Base-by-base conservation (phyloP, 2,113 vertebrate species). In the Pachycephala philippinensis region DNA sequence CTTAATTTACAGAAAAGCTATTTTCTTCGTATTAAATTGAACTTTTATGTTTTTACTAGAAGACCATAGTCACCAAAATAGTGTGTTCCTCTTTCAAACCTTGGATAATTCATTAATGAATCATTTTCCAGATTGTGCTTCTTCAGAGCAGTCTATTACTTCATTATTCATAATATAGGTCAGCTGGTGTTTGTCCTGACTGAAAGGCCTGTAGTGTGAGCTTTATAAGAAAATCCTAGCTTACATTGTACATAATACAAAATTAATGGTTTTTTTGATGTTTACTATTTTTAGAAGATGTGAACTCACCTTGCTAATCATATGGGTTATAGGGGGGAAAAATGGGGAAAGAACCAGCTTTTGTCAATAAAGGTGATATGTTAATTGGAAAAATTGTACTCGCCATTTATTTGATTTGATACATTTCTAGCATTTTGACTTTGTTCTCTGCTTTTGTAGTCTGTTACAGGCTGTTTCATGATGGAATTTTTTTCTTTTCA, bases 311-410 rank as follows among this genome's bases (percentile, higher is more conserved):
- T 92, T 42, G 6, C 24, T 87, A 33, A 13, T 52, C 44, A 18
- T 15, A 33, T 4, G 10, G 13, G 4, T 39, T 44, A 6, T 18
- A 9, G 6, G 21, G 17, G 2, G 5, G 8, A 1, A 24, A 56
- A 52, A 3, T 15, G 26, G 8, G 14, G 8, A 31, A 65, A 84
- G 11, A 59, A 54, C 6, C 8, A 69, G n/a, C 15, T 56, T 56
- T 92, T 45, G 45, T 66, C 17, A 53, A 7, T 31, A 11, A 56
- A 87, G 37, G 23, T 49, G 15, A 45, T 88, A 6, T 37, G 2
- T 70, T 93, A 85, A 56, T 53, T 63, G 35, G 30, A 69, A 69
- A 66, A 87, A 49, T 9, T 57, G 10, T 50, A 24, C 13, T 26
- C 50, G 56, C 5, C n/a, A 10, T 12, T 77, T 90, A 23, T 20